phyloP scores from a whole-genome alignment of 2,797 vertebrate species.

The Danio albolineatus region DNA sequence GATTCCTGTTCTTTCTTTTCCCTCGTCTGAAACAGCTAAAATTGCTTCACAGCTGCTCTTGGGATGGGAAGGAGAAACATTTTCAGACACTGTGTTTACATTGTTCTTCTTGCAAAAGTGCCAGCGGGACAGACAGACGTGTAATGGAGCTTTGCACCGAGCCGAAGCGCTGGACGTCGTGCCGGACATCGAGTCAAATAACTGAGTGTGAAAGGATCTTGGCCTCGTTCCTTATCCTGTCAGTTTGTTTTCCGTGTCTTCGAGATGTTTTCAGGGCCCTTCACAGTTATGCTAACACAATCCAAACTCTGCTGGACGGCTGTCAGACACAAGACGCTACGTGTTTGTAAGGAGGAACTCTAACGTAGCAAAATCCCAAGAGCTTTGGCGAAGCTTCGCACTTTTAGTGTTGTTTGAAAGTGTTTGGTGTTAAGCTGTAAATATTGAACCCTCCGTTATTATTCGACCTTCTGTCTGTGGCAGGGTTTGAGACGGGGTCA shows the following conservation, averaged over 20 bases:
- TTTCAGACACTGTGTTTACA: constrained; percentile 54
- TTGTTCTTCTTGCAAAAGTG: constrained; percentile 20
- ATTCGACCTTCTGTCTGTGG: constrained; percentile 26
- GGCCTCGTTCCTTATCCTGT: constrained; percentile 44
- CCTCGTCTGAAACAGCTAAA: background rate
- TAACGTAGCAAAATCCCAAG: background rate
- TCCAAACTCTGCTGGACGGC: constrained; percentile 30
- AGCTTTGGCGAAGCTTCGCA: constrained; percentile 32
- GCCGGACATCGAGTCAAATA: constrained; percentile 41
- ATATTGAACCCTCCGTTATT: constrained; percentile 46
- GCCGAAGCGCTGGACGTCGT: constrained; percentile 35
- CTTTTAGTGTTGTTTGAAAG: constrained; percentile 57
- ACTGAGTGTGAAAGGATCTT: constrained; percentile 29
- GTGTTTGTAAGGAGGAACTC: constrained; percentile 2
- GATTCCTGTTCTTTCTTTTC: constrained; percentile 6
- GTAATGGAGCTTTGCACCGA: constrained; percentile 13
- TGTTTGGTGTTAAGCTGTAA: constrained; percentile 40
- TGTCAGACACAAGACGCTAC: constrained; percentile 8
- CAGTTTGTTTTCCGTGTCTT: constrained; percentile 52
- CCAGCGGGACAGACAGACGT: constrained; percentile 23
- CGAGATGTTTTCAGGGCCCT: constrained; percentile 41
- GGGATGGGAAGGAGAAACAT: constrained; percentile 24
- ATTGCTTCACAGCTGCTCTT: constrained; percentile 44
- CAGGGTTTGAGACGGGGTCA: background rate
- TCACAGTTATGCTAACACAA: constrained; percentile 46